phyloP scores from a whole-genome alignment of 2,797 vertebrate genomes.

The Ficedula albicollis region DNA sequence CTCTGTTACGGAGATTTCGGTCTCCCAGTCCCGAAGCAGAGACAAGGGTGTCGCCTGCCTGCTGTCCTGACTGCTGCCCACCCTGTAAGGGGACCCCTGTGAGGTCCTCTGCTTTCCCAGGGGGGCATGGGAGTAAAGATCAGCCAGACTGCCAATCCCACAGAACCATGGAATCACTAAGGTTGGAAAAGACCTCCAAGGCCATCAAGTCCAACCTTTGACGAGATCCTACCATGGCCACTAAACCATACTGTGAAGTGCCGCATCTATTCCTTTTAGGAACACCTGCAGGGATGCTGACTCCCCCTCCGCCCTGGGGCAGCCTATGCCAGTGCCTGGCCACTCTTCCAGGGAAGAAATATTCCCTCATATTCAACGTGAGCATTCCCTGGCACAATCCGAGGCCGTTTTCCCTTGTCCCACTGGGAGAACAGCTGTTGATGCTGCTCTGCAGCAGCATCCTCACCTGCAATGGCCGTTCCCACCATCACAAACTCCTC shows the following conservation, averaged over 20 bases:
- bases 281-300: not conserved
- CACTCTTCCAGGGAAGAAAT: not conserved
- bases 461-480: not conserved
- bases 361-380: not conserved
- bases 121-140: rapidly evolving
- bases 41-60: not conserved
- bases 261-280: not conserved
- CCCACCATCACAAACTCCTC: rapidly evolving
- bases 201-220: not conserved
- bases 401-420: not conserved
- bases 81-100: rapidly evolving
- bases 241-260: not conserved
- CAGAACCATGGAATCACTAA: not conserved
- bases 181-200: not conserved
- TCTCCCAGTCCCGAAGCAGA: not conserved
- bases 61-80: not conserved
- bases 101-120: not conserved
- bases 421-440: not conserved
- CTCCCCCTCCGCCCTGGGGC: not conserved
- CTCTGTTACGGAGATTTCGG: not conserved
- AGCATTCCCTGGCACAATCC: not conserved
- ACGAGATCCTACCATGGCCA: not conserved
- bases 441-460: not conserved
- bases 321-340: not conserved
- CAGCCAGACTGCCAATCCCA: not conserved